Evolutionary conservation across 2,797 vertebrate species (phyloP).

Genomic region (Thaleichthys pacificus): DNA sequence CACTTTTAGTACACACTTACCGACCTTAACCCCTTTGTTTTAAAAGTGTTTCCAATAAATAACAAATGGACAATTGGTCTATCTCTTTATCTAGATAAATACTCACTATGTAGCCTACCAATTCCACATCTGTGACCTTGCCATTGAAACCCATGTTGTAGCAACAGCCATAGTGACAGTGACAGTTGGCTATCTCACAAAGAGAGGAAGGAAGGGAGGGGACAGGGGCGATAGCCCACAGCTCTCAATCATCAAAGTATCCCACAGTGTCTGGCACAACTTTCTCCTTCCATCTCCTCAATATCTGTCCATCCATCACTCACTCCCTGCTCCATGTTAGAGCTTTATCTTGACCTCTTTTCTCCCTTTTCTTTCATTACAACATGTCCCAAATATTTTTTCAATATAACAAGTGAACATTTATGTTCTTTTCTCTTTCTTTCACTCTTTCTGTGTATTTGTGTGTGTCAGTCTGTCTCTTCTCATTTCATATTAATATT

Average conservation of each 20-base stretch:
- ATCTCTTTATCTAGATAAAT: too few relatives aligned
- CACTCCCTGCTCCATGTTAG: background rate
- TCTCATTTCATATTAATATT: too few relatives aligned
- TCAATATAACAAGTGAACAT: background rate
- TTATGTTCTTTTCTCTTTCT: background rate
- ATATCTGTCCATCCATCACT: background rate
- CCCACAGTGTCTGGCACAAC: constrained; percentile 31
- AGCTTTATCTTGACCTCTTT: background rate
- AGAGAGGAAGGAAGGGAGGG: constrained; percentile 24
- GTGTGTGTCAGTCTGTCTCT: background rate
- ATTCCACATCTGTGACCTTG: too few relatives aligned
- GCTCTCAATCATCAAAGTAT: constrained; percentile 40
- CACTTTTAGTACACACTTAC: background rate
- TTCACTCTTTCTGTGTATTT: background rate
- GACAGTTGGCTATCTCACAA: constrained; percentile 54
- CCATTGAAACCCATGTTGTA: constrained; percentile 39
- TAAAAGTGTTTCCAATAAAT: too few relatives aligned
- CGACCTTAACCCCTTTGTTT: too few relatives aligned
- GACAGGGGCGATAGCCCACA: background rate
- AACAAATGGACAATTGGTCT: too few relatives aligned
- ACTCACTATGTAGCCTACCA: too few relatives aligned
- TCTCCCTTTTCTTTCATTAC: background rate
- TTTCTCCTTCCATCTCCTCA: constrained; percentile 14
- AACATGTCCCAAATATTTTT: too few relatives aligned
- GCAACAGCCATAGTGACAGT: constrained; percentile 63